phyloP scores from a whole-genome alignment of 2,888 invertebrate genomes.

The Epirrita christyi region DNA sequence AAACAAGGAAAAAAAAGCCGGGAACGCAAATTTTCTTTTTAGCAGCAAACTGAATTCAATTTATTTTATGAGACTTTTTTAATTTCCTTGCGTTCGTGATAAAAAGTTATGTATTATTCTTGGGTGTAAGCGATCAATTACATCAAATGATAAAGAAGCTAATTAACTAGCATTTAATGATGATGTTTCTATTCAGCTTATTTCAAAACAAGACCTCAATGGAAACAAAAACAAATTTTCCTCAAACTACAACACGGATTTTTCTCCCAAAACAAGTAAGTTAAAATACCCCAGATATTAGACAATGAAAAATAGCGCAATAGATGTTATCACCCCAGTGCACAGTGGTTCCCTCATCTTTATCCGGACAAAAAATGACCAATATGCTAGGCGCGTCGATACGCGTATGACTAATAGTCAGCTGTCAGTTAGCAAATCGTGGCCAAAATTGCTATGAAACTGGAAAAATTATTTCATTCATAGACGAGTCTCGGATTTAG shows the following conservation, averaged over 20 bases:
- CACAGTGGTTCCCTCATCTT: constrained; percentile 61
- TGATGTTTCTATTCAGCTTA: too few relatives aligned
- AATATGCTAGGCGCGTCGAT: constrained; percentile 71
- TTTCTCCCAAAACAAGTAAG: neutral
- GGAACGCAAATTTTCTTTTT: too few relatives aligned
- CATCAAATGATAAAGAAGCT: too few relatives aligned
- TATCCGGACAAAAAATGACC: constrained; percentile 76
- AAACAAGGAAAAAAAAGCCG: too few relatives aligned
- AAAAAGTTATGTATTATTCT: too few relatives aligned
- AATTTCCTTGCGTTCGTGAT: too few relatives aligned
- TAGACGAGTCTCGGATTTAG: constrained; percentile 74
- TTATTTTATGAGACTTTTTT: too few relatives aligned
- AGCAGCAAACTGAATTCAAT: too few relatives aligned
- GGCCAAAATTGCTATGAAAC: constrained; percentile 72
- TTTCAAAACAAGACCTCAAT: too few relatives aligned
- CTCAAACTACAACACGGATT: neutral
- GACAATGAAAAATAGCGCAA: constrained; percentile 39
- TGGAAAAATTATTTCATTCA: constrained; percentile 83
- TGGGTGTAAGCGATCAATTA: too few relatives aligned
- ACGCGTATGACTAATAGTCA: constrained; percentile 78
- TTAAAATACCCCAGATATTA: constrained; percentile 19
- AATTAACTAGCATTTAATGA: too few relatives aligned
- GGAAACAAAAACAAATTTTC: too few relatives aligned
- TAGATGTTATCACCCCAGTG: constrained; percentile 55
- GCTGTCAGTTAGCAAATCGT: constrained; percentile 76